These are phyloP conservation scores for Polypedilum pembai DNA, from an alignment of 1,140 invertebrate species.

Conservation along the genomic window DNA sequence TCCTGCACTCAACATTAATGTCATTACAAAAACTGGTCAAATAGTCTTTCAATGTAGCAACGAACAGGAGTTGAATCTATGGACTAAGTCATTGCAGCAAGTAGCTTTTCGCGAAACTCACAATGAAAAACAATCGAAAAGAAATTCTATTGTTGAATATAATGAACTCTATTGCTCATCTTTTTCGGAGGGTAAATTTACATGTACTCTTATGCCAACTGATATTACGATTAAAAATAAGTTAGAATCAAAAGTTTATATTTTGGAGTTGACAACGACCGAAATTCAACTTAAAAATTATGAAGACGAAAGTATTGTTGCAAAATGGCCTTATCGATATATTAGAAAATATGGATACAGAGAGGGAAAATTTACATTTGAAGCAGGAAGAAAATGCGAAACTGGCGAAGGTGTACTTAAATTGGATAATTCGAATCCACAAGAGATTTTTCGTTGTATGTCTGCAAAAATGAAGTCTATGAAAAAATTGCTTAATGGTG, in stretches of 20 bases:
- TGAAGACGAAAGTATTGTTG: slow-evolving; percentile 54
- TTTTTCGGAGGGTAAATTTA: slow-evolving; percentile 65
- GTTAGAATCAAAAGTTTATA: slow-evolving; percentile 61
- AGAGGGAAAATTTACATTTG: slow-evolving; percentile 76
- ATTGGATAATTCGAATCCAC: slow-evolving; percentile 67
- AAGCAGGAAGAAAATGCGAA: slow-evolving; percentile 81
- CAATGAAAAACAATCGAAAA: slow-evolving; percentile 30
- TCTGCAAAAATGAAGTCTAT: slow-evolving; percentile 74
- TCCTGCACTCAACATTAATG: slow-evolving; percentile 51
- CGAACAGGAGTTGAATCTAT: slow-evolving; percentile 64
- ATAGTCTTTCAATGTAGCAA: slow-evolving; percentile 63
- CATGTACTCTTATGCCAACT: slow-evolving; percentile 66
- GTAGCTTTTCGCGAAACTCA: slow-evolving; percentile 69
- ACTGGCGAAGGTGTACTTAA: slow-evolving; percentile 79
- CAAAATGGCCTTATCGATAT: slow-evolving; percentile 79
- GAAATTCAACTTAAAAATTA: slow-evolving; percentile 63
- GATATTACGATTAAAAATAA: slow-evolving; percentile 68
- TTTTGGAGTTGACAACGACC: slow-evolving; percentile 60
- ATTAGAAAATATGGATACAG: slow-evolving; percentile 77
- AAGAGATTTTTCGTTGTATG: slow-evolving; percentile 71
- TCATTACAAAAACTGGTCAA: slow-evolving; percentile 63
- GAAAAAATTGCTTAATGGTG: slow-evolving; percentile 66
- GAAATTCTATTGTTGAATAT: slow-evolving; percentile 63
- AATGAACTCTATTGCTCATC: slow-evolving; percentile 79
- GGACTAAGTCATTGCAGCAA: slow-evolving; percentile 67